Conservation (phyloP, 2,888 invertebrate genomes). For the Catocala fraxini region DNA sequence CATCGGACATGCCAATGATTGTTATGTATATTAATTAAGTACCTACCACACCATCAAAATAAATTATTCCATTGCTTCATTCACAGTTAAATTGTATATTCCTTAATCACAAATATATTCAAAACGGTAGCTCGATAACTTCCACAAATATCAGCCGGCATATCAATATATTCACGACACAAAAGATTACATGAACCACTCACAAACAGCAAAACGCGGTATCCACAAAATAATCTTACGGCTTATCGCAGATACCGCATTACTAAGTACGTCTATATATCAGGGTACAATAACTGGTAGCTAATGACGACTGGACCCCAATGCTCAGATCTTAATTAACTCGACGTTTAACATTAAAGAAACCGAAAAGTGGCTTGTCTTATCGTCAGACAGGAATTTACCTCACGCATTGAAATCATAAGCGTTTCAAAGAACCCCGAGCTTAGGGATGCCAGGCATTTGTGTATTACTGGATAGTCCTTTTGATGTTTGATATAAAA, state of each 20-base stretch:
- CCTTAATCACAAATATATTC: too few relatives aligned
- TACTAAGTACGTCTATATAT: conserved; percentile 31
- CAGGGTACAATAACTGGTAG: conserved; percentile 49
- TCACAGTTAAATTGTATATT: too few relatives aligned
- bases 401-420: conserved; percentile 86
- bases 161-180: not conserved
- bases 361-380: conserved; percentile 50
- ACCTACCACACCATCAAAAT: too few relatives aligned
- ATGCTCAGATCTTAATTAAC: conserved; percentile 80
- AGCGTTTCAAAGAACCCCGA: conserved; percentile 82
- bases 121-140: too few relatives aligned
- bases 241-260: conserved; percentile 16
- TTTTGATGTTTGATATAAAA: conserved; percentile 1
- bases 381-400: conserved; percentile 68
- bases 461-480: conserved; percentile 14
- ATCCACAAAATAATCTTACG: conserved; percentile 7
- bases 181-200: conserved; percentile 4
- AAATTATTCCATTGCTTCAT: too few relatives aligned
- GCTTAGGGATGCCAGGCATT: conserved; percentile 41
- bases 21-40: too few relatives aligned
- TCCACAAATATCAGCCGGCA: not conserved
- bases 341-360: conserved; percentile 65
- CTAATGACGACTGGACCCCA: conserved; percentile 48
- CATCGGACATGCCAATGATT: too few relatives aligned
- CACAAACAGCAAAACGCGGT: conserved; percentile 9